These are phyloP conservation scores for Mungos mungo DNA, from an alignment of 2,113 vertebrate species.

Conservation along the genomic window DNA sequence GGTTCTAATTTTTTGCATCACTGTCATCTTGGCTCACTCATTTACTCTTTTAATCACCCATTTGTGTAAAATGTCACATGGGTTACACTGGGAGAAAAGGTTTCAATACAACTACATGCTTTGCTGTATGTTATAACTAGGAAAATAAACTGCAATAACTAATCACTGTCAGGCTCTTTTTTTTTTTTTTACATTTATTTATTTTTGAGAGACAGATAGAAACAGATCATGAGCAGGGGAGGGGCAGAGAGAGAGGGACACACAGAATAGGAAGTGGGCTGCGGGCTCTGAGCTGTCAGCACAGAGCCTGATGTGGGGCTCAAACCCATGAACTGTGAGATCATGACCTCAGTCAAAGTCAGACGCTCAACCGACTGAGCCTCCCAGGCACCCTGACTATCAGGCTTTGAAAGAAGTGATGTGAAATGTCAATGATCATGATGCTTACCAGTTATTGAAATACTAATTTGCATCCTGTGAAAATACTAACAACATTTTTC, in stretches of 20 bases:
- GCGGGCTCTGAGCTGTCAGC: no score
- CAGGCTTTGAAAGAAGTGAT: not conserved
- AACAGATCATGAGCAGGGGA: no score
- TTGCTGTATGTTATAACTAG: not conserved
- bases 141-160: not conserved
- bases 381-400: not conserved
- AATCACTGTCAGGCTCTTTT: not conserved
- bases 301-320: no score
- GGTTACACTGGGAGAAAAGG: not conserved
- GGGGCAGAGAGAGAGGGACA: no score
- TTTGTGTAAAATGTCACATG: not conserved
- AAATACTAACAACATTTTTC: not conserved
- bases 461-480: not conserved
- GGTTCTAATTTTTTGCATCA: not conserved
- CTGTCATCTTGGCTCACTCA: not conserved
- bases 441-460: not conserved
- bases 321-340: no score
- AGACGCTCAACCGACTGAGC: no score
- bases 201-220: no score
- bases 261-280: no score
- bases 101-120: not conserved
- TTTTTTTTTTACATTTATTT: no score
- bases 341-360: no score
- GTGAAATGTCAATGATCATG: not conserved
- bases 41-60: not conserved